Percentiles rank a stretch among this genome's conserved stretches.
phyloP scores from a whole-genome alignment of 2,113 vertebrate species.

The Orientallactaga bullata region DNA sequence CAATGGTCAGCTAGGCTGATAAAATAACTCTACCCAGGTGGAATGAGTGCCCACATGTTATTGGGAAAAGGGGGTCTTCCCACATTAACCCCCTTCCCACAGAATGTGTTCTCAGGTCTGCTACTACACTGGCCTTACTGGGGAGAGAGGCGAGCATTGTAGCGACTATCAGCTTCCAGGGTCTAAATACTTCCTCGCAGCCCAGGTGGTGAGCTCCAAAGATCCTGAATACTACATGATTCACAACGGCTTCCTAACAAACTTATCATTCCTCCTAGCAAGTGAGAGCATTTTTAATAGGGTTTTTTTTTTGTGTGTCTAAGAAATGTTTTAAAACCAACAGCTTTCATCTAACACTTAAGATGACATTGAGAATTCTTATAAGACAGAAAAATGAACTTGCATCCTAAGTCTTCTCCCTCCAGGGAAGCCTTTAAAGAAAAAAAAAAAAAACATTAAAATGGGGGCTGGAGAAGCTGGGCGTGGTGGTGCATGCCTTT shows the following conservation, averaged over 20 bases:
- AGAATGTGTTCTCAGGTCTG: not conserved
- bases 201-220: not conserved
- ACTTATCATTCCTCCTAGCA: not conserved
- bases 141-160: not conserved
- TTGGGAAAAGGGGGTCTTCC: not conserved
- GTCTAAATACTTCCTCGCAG: not conserved
- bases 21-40: not conserved
- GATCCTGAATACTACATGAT: not conserved
- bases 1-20: not conserved
- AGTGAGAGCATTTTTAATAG: not conserved
- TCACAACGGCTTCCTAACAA: not conserved
- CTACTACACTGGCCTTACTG: not conserved
- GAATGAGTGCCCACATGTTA: not conserved
- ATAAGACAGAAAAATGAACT: slow-evolving; percentile 4
- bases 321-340: slow-evolving; percentile 40
- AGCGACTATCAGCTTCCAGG: not conserved
- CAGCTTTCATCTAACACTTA: not conserved
- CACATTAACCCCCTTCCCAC: not conserved
- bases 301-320: not conserved
- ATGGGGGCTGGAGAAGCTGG: no score
- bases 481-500: no score
- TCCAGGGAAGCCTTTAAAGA: not conserved
- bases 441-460: not conserved
- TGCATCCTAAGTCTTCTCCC: not conserved
- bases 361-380: not conserved